phyloP scores from a whole-genome alignment of 2,888 invertebrate genomes.

The Neoitamus cyanurus region DNA sequence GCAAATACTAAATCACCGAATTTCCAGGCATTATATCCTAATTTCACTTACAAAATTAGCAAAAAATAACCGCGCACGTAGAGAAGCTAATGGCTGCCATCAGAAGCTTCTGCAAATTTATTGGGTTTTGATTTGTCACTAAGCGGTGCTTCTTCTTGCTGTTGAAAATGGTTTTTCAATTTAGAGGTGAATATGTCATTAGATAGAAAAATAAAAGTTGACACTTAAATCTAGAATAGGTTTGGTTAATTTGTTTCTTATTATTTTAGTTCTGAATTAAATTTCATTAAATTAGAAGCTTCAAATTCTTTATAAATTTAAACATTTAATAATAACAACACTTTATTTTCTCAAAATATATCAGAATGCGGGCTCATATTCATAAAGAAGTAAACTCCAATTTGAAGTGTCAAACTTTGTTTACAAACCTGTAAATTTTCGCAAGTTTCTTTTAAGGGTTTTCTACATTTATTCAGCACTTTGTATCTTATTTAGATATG shows the following conservation, averaged over 20 bases:
- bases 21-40: not conserved
- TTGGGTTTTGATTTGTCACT: not conserved
- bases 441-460: not conserved
- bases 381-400: not conserved
- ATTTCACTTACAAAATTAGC: not conserved
- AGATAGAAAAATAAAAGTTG: not conserved
- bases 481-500: slow-evolving; percentile 5
- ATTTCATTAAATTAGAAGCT: too few species aligned
- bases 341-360: not conserved
- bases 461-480: not conserved
- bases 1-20: slow-evolving; percentile 40
- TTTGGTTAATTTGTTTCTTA: too few species aligned
- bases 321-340: too few species aligned
- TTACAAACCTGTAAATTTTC: not conserved
- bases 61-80: not conserved
- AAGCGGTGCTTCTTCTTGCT: not conserved
- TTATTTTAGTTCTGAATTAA: too few species aligned
- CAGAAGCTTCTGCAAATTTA: not conserved
- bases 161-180: not conserved
- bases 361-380: not conserved
- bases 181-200: not conserved
- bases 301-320: too few species aligned
- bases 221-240: too few species aligned
- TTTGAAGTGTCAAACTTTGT: not conserved
- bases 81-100: slow-evolving; percentile 5